A percentile compares a stretch with the other conserved stretches of the same genome.
Conservation (phyloP, 2,113 vertebrate species). For the Nycticebus coucang region DNA sequence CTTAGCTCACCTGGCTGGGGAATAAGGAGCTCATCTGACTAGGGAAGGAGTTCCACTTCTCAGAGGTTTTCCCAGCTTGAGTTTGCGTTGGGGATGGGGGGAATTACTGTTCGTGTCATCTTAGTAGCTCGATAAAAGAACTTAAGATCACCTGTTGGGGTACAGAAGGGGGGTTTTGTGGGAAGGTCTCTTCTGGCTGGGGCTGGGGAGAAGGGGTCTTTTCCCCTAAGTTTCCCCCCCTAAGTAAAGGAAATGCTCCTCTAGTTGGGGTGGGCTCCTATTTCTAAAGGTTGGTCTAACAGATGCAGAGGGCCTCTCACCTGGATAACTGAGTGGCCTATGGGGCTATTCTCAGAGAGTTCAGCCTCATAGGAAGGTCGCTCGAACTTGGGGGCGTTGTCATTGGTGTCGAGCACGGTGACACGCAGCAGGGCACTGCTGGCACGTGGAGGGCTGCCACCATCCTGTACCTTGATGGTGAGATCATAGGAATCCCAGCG, state of each 20-base stretch:
- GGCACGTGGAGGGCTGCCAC: constrained; percentile 90
- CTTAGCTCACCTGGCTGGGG: background rate
- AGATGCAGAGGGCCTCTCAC: constrained; percentile 82
- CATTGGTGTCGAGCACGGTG: constrained; percentile 96
- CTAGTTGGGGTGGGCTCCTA: background rate
- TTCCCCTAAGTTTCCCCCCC: background rate
- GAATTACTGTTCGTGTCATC: background rate
- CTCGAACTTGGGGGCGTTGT: constrained; percentile 96
- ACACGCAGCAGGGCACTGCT: constrained; percentile 96
- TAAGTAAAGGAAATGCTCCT: background rate
- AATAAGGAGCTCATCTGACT: background rate
- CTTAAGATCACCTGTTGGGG: background rate
- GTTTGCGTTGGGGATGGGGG: background rate
- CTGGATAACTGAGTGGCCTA: constrained; percentile 96
- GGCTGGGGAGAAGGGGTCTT: background rate
- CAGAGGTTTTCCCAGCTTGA: background rate
- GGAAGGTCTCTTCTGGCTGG: background rate
- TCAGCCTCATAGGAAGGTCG: constrained; percentile 92
- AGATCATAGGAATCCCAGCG: constrained; percentile 97
- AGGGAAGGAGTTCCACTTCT: background rate
- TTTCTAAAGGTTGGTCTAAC: constrained; percentile 5
- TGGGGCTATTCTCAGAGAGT: constrained; percentile 94
- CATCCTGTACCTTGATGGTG: constrained; percentile 96
- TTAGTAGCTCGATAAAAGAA: background rate
- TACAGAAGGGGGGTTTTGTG: background rate